Percentiles rank a stretch among this genome's conserved stretches.
These are phyloP conservation scores for Triplophysa bombifrons DNA, from an alignment of 2,797 vertebrate genomes.

Conservation along the genomic window DNA sequence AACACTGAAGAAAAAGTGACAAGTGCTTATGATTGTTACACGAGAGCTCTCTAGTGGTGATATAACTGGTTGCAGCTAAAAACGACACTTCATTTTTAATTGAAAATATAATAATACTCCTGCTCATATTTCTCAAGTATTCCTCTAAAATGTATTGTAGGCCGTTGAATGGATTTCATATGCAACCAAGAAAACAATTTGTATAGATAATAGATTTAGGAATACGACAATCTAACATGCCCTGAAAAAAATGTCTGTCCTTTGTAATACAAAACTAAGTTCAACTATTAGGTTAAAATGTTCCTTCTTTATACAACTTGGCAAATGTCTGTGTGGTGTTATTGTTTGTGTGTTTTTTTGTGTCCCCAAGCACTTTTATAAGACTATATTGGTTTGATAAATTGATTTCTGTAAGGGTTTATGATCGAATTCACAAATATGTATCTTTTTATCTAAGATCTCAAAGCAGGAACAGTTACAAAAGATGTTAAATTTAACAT, in stretches of 20 bases:
- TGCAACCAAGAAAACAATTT: neutral
- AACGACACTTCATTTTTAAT: neutral
- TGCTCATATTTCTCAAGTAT: neutral
- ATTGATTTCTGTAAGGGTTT: too few relatives aligned
- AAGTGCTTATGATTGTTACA: neutral
- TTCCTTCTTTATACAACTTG: too few relatives aligned
- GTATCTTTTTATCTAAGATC: too few relatives aligned
- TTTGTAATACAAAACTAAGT: neutral
- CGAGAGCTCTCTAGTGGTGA: neutral
- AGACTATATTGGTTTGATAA: too few relatives aligned
- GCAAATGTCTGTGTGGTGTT: too few relatives aligned
- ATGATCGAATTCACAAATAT: too few relatives aligned
- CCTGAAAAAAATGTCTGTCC: neutral
- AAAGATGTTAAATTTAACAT: neutral
- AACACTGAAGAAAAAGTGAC: too few relatives aligned
- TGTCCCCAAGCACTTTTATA: too few relatives aligned
- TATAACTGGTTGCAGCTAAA: neutral
- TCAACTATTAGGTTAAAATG: too few relatives aligned
- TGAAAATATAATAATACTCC: neutral
- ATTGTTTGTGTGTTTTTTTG: too few relatives aligned
- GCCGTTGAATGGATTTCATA: neutral
- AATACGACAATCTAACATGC: neutral
- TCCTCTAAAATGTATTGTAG: neutral
- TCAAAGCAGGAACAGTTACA: too few relatives aligned
- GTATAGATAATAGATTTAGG: neutral